phyloP scores from a whole-genome alignment of 2,888 invertebrate genomes.

The Nemotelus nigrinus region DNA sequence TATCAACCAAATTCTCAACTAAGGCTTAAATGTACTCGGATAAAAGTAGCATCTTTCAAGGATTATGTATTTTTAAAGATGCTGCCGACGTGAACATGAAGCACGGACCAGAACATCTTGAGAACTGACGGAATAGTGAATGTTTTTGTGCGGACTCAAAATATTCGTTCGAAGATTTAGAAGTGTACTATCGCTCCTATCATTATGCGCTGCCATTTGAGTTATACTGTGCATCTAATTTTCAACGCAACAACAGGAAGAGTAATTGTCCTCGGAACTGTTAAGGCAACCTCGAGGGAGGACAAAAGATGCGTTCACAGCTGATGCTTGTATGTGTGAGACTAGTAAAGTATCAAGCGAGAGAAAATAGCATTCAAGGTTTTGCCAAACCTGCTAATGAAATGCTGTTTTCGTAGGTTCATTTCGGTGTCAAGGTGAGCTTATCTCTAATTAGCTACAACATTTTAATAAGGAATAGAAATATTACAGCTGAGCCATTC shows the following conservation, averaged over 20 bases:
- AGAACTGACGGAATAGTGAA: not conserved
- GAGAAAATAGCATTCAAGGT: conserved; percentile 25
- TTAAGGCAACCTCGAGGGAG: conserved; percentile 4
- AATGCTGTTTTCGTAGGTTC: no score
- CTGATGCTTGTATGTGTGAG: not conserved
- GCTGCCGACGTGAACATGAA: not conserved
- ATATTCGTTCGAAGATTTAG: not conserved
- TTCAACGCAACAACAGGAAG: conserved; percentile 18
- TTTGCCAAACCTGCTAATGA: conserved; percentile 1
- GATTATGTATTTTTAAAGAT: conserved; percentile 15
- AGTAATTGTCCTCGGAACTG: conserved; percentile 29
- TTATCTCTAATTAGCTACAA: no score
- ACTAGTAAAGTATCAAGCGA: conserved; percentile 1
- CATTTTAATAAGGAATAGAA: no score
- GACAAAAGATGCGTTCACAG: no score
- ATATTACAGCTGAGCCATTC: no score
- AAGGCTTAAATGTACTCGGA: not conserved
- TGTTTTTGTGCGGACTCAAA: conserved; percentile 14
- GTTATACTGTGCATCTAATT: conserved; percentile 16
- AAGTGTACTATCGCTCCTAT: not conserved
- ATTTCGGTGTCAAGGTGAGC: no score
- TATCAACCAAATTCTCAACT: not conserved
- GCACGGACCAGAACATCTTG: no score
- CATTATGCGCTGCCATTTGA: not conserved
- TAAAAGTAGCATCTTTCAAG: not conserved